Evolutionary conservation across 2,888 invertebrate species (phyloP).

Genomic region (Rhingia campestris): DNA sequence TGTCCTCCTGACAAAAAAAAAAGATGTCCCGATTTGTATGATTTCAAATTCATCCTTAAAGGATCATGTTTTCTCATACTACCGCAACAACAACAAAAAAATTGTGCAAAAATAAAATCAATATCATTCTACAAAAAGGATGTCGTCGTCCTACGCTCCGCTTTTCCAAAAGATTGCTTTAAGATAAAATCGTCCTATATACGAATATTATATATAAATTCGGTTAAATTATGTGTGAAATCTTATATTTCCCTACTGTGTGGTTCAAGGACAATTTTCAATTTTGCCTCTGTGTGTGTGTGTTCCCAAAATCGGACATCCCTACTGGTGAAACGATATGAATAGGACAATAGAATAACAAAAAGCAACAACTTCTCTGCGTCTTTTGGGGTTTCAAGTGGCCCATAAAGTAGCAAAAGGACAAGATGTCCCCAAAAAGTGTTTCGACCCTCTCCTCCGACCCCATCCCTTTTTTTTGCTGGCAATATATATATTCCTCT

Average conservation of each 20-base stretch:
- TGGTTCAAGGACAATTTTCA: conserved; percentile 60
- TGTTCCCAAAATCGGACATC: not conserved
- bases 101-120: conserved; percentile 57
- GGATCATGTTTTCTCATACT: conserved; percentile 62
- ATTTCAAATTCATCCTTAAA: conserved; percentile 68
- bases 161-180: conserved; percentile 59
- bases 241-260: conserved; percentile 67
- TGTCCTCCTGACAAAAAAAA: not conserved
- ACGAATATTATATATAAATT: conserved; percentile 59
- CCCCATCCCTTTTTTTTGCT: conserved; percentile 15
- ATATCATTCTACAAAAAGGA: conserved; percentile 54
- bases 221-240: conserved; percentile 74
- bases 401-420: conserved; percentile 65
- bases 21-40: conserved; percentile 55
- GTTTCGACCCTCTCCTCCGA: not conserved
- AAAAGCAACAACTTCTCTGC: conserved; percentile 18
- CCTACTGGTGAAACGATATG: conserved; percentile 20
- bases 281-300: not conserved
- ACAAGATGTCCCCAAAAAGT: conserved; percentile 26
- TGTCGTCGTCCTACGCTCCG: not conserved
- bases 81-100: not conserved
- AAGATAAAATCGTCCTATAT: conserved; percentile 20
- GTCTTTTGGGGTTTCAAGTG: conserved; percentile 63
- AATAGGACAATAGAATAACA: conserved; percentile 45
- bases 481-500: not conserved